Base-by-base conservation (phyloP, 2,888 invertebrate species). In the Watsonalla cultraria region DNA sequence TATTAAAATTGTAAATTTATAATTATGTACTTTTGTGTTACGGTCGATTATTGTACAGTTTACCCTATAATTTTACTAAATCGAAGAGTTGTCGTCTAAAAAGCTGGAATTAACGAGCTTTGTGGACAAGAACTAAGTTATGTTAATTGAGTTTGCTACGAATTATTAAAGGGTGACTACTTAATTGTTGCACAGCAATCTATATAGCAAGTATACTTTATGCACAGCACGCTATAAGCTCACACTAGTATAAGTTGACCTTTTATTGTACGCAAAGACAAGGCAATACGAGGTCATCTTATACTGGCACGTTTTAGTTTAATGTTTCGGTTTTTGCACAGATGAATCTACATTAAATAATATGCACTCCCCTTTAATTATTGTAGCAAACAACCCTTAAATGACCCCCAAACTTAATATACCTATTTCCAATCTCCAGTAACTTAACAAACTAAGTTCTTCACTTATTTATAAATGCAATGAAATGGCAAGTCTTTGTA, bases 81-180 rank as follows among this genome's bases (percentile, higher is more conserved):
- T 47, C 46, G 53, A 51, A 51, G 56, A 59, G 72, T 72, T 73
- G 67, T 84, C 72, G 74, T 78, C 80, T 55, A 76, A 62, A 70
- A 81, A 78, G 82, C 84, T 72, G 48, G 51, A 50, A 6, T 54
- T 51, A 47, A 61, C 58, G 57, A 72, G 83, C 84, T 76, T 76
- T 58, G 57, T 70, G 65, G 74, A 82, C 82, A 68, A 84, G 76
- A 84, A 76, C 76, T 45, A 46, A 46, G 24, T 24, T 2, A 24
- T 24, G 4, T 37, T 37, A 7, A 37, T 7, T 11, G 11, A 13
- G 72, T 74, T 84, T 83, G 81, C 78, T 73, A 61, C 60, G 35
- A 61, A 56, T 61, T 60, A 73, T 67, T 60, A 56, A 35, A 24
- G 24, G 24, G 24, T 24, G 1, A 4, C 24, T 24, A 24, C 24